Evolutionary conservation across 1,140 invertebrate species (phyloP).

Genomic region (Neodiprion lecontei): DNA sequence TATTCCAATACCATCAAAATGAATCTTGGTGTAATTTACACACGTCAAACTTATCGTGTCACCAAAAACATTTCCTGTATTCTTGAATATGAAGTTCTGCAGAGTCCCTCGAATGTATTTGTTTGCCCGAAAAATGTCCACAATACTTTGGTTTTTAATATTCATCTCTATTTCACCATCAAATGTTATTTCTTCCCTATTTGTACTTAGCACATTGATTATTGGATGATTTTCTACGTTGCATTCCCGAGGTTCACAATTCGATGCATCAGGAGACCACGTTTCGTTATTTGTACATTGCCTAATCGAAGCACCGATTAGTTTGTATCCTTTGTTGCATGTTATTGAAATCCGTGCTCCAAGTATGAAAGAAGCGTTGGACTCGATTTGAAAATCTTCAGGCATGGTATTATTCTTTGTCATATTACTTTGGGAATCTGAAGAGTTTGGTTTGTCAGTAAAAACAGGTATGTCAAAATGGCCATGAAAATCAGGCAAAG

Average conservation of each 20-base stretch:
- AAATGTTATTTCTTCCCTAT: neutral
- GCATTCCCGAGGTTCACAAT: constrained; percentile 34
- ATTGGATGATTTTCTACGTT: constrained; percentile 31
- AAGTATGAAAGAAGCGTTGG: neutral
- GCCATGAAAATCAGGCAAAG: neutral
- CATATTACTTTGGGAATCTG: neutral
- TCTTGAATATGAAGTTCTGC: neutral
- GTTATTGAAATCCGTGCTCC: constrained; percentile 31
- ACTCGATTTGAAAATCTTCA: neutral
- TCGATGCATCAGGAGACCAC: constrained; percentile 33
- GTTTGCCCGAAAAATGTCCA: neutral
- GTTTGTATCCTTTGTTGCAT: constrained; percentile 37
- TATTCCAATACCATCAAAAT: constrained; percentile 7
- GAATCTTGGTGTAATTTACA: constrained; percentile 25
- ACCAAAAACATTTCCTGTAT: constrained; percentile 33
- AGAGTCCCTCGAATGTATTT: neutral
- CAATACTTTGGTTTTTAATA: neutral
- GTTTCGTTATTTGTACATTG: constrained; percentile 36
- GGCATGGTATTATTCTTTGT: neutral
- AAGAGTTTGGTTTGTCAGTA: neutral
- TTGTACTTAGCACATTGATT: constrained; percentile 6
- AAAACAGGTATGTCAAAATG: neutral
- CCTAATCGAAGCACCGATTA: constrained; percentile 23
- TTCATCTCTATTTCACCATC: neutral
- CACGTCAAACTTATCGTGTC: constrained; percentile 37